Conservation (phyloP, 2,797 vertebrate genomes). For the Toxotes lorentzi region DNA sequence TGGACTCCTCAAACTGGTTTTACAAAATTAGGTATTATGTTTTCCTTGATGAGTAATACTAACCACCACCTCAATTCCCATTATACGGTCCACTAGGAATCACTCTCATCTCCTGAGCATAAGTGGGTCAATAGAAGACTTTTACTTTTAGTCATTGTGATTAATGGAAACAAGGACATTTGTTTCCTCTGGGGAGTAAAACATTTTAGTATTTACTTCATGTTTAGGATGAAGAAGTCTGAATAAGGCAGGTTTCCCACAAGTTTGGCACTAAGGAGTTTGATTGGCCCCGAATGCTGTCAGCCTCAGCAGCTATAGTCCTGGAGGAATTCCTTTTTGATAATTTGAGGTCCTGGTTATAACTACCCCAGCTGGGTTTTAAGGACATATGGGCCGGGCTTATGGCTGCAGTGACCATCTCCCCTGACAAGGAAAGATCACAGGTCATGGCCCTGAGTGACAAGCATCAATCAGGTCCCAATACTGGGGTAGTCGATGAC, state of each 20-base stretch:
- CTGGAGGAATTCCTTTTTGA: neutral
- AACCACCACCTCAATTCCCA: neutral
- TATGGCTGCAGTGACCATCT: conserved; percentile 2
- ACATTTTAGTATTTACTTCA: neutral
- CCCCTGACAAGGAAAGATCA: conserved; percentile 21
- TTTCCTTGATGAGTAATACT: neutral
- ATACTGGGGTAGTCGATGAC: conserved; percentile 2
- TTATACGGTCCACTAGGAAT: neutral
- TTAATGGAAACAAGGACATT: neutral
- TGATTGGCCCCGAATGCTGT: neutral
- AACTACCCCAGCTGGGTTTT: conserved; percentile 7
- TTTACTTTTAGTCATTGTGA: conserved; percentile 25
- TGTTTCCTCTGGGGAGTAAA: neutral
- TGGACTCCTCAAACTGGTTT: neutral
- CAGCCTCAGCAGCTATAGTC: neutral
- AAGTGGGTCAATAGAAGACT: conserved; percentile 17
- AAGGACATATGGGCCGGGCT: neutral
- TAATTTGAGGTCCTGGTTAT: conserved; percentile 15
- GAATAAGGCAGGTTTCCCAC: neutral
- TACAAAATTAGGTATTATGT: neutral
- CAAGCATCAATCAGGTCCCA: conserved; percentile 1
- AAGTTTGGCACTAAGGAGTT: neutral
- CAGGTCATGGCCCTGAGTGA: conserved; percentile 19
- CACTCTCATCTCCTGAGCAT: conserved; percentile 7
- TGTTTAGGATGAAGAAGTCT: neutral